These are phyloP conservation scores for Sylvietta virens DNA, from an alignment of 2,113 vertebrate species.

Conservation along the genomic window DNA sequence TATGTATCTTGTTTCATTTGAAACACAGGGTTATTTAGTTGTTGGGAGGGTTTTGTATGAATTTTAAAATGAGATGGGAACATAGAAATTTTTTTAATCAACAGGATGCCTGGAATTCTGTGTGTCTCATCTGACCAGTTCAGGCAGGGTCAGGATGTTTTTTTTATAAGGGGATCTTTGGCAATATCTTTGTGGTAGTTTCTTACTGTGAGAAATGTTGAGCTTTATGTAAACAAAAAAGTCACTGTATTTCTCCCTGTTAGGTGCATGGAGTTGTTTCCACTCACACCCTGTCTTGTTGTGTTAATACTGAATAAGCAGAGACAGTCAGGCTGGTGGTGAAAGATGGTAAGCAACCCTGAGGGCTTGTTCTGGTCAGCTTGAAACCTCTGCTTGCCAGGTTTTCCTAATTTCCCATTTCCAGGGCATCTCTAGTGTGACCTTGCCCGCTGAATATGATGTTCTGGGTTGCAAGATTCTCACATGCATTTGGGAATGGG, in stretches of 20 bases:
- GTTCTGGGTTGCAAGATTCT: conserved; percentile 78
- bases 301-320: conserved; percentile 71
- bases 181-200: conserved; percentile 16
- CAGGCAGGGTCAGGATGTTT: neutral
- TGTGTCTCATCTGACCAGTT: conserved; percentile 3
- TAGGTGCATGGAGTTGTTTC: conserved; percentile 74
- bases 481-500: conserved; percentile 74
- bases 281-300: conserved; percentile 61
- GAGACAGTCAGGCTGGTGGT: conserved; percentile 74
- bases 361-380: conserved; percentile 75
- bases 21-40: neutral
- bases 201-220: conserved; percentile 65
- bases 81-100: conserved; percentile 46
- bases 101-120: conserved; percentile 41
- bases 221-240: conserved; percentile 75
- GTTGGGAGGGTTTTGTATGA: neutral
- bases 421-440: conserved; percentile 81
- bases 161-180: conserved; percentile 11
- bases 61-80: conserved; percentile 23
- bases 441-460: conserved; percentile 81
- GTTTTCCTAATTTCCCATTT: conserved; percentile 88
- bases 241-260: conserved; percentile 58
- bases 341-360: conserved; percentile 78
- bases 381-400: conserved; percentile 82
- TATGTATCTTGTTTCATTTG: neutral